Percentiles rank a stretch among this genome's conserved stretches.
phyloP scores from a whole-genome alignment of 2,888 invertebrate species.

The Chymomyza caudatula region DNA sequence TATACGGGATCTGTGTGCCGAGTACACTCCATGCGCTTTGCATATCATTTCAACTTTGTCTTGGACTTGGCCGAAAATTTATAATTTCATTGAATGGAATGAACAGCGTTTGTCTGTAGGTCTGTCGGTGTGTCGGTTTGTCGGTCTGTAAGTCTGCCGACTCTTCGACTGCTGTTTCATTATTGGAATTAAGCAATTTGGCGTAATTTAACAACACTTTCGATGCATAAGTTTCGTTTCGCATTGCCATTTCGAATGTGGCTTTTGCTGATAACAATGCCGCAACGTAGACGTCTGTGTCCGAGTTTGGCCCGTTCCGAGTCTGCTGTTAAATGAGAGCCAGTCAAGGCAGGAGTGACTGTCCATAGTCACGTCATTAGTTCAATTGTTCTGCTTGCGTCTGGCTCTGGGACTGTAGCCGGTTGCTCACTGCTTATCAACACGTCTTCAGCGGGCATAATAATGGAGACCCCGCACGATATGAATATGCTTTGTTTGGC shows the following conservation, averaged over 20 bases:
- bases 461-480: constrained; percentile 62
- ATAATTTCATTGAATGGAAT: constrained; percentile 66
- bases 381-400: constrained; percentile 55
- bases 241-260: constrained; percentile 49
- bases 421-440: constrained; percentile 52
- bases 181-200: constrained; percentile 78
- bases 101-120: neutral
- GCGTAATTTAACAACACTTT: constrained; percentile 77
- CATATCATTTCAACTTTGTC: constrained; percentile 51
- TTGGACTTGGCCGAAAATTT: constrained; percentile 52
- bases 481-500: constrained; percentile 20
- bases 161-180: constrained; percentile 51
- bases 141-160: constrained; percentile 24
- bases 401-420: constrained; percentile 13
- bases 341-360: constrained; percentile 41
- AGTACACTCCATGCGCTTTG: constrained; percentile 53
- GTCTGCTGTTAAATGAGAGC: constrained; percentile 1
- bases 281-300: neutral
- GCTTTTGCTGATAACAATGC: constrained; percentile 54
- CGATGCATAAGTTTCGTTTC: constrained; percentile 74
- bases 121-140: neutral
- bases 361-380: constrained; percentile 69
- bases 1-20: constrained; percentile 32
- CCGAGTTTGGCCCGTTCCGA: neutral
- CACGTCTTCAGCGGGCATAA: constrained; percentile 59